Base-by-base conservation (phyloP, 2,113 vertebrate species). In the Podilymbus podiceps region DNA sequence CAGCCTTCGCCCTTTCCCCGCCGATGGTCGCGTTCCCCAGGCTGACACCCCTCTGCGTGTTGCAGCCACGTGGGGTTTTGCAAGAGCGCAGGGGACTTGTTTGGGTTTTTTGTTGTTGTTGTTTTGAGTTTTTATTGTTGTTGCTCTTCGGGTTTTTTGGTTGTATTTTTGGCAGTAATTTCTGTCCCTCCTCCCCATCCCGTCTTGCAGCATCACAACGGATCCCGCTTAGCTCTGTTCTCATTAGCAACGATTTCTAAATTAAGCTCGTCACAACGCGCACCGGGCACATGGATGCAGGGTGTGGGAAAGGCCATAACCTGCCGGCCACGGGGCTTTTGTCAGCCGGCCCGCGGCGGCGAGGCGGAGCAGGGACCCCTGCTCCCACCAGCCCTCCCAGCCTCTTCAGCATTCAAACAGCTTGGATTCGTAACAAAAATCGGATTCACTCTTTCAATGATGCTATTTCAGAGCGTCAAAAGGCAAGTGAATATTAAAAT, bases 271-370 rank as follows among this genome's bases (percentile, higher is more conserved):
- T 80, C 46, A 8, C 52, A 55, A 42, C 2, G 5, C 0, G 3
- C 18, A n/a, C 44, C 59, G 67, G 55, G 12, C 59, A 1, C 0
- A 0, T 1, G 49, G 75, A 4, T 13, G 11, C 1, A 2, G 7
- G 50, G 15, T 20, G 21, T 18, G 56, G 69, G 75, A 46, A 69
- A 14, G 31, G 50, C 14, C 56, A 49, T 22, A 73, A 69, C 47
- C 76, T 7, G 0, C 55, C 18, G 21, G 64, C n/a, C n/a, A 14
- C 4, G 14, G 31, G 47, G 42, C 27, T 89, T n/a, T 6, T 44
- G 15, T 16, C 11, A 18, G 14, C 22, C 58, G 15, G 42, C 22
- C 60, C 8, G 0, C 44, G 30, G 30, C 30, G 3, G 47, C 5
- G 5, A n/a, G 64, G n/a, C 4, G 5, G 25, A 53, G 27, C 28